These are phyloP conservation scores for Epizoanthus illoricatus DNA, from an alignment of 92 coral and sea anemone species.

Conservation along the genomic window DNA sequence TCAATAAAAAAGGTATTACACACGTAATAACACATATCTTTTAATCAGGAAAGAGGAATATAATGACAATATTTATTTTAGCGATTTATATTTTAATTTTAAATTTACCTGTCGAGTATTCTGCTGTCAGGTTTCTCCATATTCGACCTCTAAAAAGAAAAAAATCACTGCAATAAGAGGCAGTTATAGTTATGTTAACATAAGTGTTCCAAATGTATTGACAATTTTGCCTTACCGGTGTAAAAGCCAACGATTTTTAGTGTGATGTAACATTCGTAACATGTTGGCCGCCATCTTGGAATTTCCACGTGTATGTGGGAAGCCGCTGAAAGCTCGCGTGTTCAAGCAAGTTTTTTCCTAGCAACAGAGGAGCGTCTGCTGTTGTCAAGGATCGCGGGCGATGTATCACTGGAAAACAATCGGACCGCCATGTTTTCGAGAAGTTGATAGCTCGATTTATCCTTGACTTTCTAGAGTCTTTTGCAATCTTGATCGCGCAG, in stretches of 20 bases:
- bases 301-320: conserved; percentile 17
- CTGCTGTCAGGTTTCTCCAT: conserved; percentile 25
- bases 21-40: too few species aligned
- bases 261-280: conserved; percentile 29
- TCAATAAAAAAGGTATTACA: too few species aligned
- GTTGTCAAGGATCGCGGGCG: conserved; percentile 18
- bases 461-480: neutral
- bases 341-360: conserved; percentile 16
- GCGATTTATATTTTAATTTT: too few species aligned
- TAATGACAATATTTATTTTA: too few species aligned
- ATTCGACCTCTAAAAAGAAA: conserved; percentile 34
- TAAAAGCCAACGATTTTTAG: neutral
- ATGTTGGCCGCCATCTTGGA: conserved; percentile 85
- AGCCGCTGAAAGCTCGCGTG: conserved; percentile 55
- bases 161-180: neutral
- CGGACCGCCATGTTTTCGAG: neutral
- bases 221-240: conserved; percentile 40
- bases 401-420: conserved; percentile 38
- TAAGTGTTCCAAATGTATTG: neutral
- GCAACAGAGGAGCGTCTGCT: conserved; percentile 29
- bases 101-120: conserved; percentile 53
- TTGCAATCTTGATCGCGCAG: neutral
- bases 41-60: too few species aligned
- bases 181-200: neutral
- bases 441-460: neutral